A percentile compares a stretch with the other conserved stretches of the same genome.
phyloP scores from a whole-genome alignment of 2,797 vertebrate species.

The Lycodopsis pacificus region DNA sequence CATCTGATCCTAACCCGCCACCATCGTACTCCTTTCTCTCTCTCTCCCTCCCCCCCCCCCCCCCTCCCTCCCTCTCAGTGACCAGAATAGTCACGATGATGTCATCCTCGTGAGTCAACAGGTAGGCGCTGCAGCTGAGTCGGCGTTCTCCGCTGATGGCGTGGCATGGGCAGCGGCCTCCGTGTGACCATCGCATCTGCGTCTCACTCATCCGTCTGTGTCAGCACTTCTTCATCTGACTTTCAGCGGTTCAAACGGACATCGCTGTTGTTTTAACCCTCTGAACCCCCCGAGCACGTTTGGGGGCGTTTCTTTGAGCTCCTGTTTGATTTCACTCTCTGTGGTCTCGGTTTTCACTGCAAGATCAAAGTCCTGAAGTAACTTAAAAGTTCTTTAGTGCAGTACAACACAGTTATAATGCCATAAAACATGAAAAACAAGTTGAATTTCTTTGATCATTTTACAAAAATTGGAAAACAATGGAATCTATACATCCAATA shows the following conservation, averaged over 20 bases:
- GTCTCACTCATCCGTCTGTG: conserved; percentile 33
- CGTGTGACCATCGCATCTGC: conserved; percentile 70
- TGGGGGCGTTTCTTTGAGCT: too few relatives aligned
- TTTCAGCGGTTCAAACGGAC: conserved; percentile 28
- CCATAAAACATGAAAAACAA: too few relatives aligned
- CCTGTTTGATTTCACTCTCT: too few relatives aligned
- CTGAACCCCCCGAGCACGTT: background rate
- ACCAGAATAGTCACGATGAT: conserved; percentile 74
- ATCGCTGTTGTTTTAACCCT: conserved; percentile 11
- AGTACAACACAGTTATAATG: too few relatives aligned
- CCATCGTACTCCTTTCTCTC: conserved; percentile 9
- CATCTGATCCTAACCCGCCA: conserved; percentile 65
- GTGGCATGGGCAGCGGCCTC: conserved; percentile 47
- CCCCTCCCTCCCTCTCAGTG: conserved; percentile 3
- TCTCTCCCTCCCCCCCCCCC: background rate
- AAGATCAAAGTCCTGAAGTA: too few relatives aligned
- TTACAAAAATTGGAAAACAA: too few relatives aligned
- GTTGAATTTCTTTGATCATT: too few relatives aligned
- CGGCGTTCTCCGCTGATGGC: conserved; percentile 52
- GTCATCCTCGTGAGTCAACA: conserved; percentile 79
- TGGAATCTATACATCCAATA: too few relatives aligned
- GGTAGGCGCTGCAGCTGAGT: conserved; percentile 76
- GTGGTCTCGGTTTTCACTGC: too few relatives aligned
- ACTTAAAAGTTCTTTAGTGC: too few relatives aligned
- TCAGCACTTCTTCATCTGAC: conserved; percentile 53